Evolutionary conservation across 2,113 vertebrate species (phyloP).

Genomic region (Phylloscopus whistleri): DNA sequence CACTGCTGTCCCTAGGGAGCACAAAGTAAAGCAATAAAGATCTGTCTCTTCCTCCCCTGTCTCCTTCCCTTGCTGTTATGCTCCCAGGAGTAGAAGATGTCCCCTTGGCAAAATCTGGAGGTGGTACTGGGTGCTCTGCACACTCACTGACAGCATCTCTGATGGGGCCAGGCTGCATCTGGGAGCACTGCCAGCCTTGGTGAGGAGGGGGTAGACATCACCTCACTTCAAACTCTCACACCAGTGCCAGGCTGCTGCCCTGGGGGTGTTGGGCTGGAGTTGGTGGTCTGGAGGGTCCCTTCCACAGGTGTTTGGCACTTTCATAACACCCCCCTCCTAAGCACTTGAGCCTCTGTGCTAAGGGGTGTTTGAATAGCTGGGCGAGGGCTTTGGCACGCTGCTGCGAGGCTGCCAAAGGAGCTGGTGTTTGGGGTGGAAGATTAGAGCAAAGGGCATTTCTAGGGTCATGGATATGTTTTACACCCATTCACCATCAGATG

Average conservation of each 20-base stretch:
- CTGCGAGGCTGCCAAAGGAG: not conserved
- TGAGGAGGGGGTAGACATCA: not conserved
- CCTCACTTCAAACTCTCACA: not conserved
- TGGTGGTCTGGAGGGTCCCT: not conserved
- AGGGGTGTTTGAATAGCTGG: not conserved
- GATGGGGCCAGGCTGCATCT: not conserved
- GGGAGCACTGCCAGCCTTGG: not conserved
- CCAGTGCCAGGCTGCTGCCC: not conserved
- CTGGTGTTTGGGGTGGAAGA: not conserved
- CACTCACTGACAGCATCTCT: not conserved
- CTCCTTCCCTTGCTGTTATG: not conserved
- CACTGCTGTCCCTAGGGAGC: not conserved
- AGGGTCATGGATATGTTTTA: not conserved
- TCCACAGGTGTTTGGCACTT: not conserved
- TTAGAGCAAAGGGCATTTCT: not conserved
- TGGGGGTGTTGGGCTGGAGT: rapidly evolving
- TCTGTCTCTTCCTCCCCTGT: not conserved
- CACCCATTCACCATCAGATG: conserved; percentile 51
- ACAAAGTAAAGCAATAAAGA: not conserved
- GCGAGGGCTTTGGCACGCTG: not conserved
- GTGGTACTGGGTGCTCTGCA: not conserved
- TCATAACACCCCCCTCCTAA: not conserved
- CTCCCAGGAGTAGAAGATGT: not conserved
- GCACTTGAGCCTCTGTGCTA: not conserved
- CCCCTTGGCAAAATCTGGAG: not conserved